Evolutionary conservation across 2,797 vertebrate species (phyloP).

Genomic region (Remorina albescens): DNA sequence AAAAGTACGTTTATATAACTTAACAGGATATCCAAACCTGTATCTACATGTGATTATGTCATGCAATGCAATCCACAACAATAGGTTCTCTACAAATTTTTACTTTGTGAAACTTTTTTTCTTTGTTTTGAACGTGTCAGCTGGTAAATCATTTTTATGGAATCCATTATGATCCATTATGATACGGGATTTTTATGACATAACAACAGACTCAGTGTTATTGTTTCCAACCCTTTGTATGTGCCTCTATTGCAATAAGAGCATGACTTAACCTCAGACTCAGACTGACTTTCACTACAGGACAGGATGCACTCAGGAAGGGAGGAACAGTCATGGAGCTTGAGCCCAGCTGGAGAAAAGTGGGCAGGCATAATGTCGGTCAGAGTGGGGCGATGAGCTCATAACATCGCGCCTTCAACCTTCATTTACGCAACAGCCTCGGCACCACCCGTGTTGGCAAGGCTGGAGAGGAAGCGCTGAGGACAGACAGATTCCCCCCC

Average conservation of each 20-base stretch:
- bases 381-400: constrained; percentile 72
- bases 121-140: neutral
- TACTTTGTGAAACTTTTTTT: neutral
- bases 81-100: neutral
- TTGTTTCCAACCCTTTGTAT: constrained; percentile 30
- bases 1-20: too few relatives aligned
- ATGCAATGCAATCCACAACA: neutral
- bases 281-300: constrained; percentile 72
- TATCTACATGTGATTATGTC: neutral
- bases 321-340: constrained; percentile 57
- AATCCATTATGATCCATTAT: constrained; percentile 4
- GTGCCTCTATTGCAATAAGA: constrained; percentile 29
- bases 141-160: constrained; percentile 15
- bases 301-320: constrained; percentile 67
- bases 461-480: constrained; percentile 72
- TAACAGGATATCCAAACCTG: too few relatives aligned
- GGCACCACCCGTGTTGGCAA: constrained; percentile 59
- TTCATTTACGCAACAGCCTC: constrained; percentile 68
- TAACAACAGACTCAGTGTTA: constrained; percentile 24
- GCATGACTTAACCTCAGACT: constrained; percentile 43
- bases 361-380: constrained; percentile 53
- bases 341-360: constrained; percentile 41
- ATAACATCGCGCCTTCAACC: constrained; percentile 62
- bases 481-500: constrained; percentile 75
- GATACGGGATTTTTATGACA: constrained; percentile 25